phyloP scores from a whole-genome alignment of 2,113 vertebrate species.

The Xiphophorus maculatus region DNA sequence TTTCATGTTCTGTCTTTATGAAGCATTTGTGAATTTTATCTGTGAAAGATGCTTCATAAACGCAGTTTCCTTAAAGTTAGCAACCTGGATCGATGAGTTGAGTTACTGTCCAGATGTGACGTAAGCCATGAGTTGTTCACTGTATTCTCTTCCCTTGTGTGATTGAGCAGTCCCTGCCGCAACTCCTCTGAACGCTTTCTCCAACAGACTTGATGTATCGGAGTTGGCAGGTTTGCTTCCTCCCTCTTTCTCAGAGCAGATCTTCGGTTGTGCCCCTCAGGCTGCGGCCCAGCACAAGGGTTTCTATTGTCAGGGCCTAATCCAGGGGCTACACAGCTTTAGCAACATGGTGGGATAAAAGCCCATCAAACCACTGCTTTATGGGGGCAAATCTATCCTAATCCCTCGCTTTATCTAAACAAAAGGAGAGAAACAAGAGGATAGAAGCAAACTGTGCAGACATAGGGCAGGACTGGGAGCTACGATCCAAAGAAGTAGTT shows the following conservation, averaged over 20 bases:
- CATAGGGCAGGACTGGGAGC: conserved; percentile 89
- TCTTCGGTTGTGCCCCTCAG: conserved; percentile 84
- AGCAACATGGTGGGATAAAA: conserved; percentile 97
- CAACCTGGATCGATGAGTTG: conserved; percentile 7
- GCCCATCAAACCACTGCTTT: conserved; percentile 98
- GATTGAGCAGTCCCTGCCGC: conserved; percentile 41
- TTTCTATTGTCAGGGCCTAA: conserved; percentile 93
- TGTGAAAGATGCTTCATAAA: background rate
- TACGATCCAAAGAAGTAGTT: conserved; percentile 95
- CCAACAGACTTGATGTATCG: conserved; percentile 79
- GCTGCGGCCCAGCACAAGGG: conserved; percentile 92
- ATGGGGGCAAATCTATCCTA: conserved; percentile 97
- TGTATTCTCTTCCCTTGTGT: conserved; percentile 42
- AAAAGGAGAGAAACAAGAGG: conserved; percentile 87
- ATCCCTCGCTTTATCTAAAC: conserved; percentile 98
- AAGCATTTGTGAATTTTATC: background rate
- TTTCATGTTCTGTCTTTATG: background rate
- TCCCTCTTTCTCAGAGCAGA: conserved; percentile 81
- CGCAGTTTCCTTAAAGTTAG: background rate
- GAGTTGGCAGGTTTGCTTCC: conserved; percentile 83
- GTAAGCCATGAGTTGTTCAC: conserved; percentile 36
- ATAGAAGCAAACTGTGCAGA: conserved; percentile 85
- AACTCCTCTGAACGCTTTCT: conserved; percentile 58
- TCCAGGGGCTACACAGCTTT: conserved; percentile 96
- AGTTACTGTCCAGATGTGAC: conserved; percentile 16